A percentile compares a stretch with the other conserved stretches of the same genome.
phyloP scores from a whole-genome alignment of 2,797 vertebrate species.

The Aldrovandia affinis region DNA sequence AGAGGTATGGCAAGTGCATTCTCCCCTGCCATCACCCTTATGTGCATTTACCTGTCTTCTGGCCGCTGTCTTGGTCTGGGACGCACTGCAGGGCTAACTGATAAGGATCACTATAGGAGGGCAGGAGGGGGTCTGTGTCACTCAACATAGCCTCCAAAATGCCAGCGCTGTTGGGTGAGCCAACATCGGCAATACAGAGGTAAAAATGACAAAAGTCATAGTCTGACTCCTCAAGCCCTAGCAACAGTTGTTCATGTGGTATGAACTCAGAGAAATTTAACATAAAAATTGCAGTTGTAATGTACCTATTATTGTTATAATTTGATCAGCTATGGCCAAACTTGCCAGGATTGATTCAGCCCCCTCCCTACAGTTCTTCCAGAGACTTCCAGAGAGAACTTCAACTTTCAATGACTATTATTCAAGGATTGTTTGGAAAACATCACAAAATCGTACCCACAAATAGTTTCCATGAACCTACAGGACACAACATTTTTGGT shows the following conservation, averaged over 20 bases:
- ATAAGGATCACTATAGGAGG: constrained; percentile 48
- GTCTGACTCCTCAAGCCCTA: neutral
- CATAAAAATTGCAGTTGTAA: neutral
- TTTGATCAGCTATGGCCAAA: no score
- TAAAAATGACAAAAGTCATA: neutral
- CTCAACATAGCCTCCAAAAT: constrained; percentile 54
- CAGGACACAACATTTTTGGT: no score
- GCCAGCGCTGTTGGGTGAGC: constrained; percentile 35
- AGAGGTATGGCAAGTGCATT: neutral
- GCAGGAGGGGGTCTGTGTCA: constrained; percentile 55
- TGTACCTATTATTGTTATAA: no score
- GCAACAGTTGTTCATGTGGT: neutral
- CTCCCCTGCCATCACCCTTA: neutral
- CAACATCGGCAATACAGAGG: neutral
- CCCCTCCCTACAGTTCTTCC: no score
- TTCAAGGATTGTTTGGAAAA: no score
- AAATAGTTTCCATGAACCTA: no score
- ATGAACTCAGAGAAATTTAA: neutral
- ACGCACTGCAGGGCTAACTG: constrained; percentile 44
- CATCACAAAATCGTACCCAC: no score
- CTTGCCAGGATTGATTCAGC: no score
- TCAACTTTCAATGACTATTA: no score
- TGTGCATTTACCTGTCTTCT: neutral
- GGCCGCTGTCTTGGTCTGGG: constrained; percentile 42
- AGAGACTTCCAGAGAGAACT: no score